phyloP scores from a whole-genome alignment of 2,888 invertebrate species.

The Cheilosia urbana region DNA sequence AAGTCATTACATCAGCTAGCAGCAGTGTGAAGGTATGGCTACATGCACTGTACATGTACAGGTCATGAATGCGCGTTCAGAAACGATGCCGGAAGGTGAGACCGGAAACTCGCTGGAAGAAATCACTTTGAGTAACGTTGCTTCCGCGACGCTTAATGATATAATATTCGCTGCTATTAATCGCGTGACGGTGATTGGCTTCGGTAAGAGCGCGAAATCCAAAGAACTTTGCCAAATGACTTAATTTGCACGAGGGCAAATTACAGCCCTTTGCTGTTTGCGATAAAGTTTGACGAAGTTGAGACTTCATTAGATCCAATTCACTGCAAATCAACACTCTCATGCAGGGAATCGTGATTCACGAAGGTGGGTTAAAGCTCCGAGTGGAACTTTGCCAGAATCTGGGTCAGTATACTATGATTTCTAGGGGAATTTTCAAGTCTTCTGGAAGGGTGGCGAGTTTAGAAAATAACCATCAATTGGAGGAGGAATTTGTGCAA shows the following conservation, averaged over 20 bases:
- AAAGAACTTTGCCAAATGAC: constrained; percentile 54
- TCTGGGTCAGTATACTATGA: not conserved
- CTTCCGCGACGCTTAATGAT: constrained; percentile 73
- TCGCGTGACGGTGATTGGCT: constrained; percentile 70
- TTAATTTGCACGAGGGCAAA: constrained; percentile 56
- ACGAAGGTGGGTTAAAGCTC: constrained; percentile 11
- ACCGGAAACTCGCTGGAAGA: constrained; percentile 69
- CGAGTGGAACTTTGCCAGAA: not conserved
- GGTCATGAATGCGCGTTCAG: constrained; percentile 28
- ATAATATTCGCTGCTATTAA: constrained; percentile 70
- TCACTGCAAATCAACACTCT: constrained; percentile 64
- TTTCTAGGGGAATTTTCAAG: too few species aligned
- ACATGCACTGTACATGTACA: constrained; percentile 26
- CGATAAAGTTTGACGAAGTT: constrained; percentile 32
- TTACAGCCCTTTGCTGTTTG: constrained; percentile 20
- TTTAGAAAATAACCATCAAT: too few species aligned
- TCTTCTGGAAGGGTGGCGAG: too few species aligned
- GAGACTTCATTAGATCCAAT: constrained; percentile 64
- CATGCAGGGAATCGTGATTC: constrained; percentile 31
- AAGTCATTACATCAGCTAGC: constrained; percentile 65
- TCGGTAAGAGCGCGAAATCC: constrained; percentile 15
- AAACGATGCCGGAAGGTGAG: constrained; percentile 66
- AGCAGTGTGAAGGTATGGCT: constrained; percentile 7
- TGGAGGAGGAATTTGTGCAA: too few species aligned
- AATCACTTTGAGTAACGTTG: constrained; percentile 72